Percentiles rank a stretch among this genome's conserved stretches.
These are phyloP conservation scores for Tychaedon coryphoeus DNA, from an alignment of 2,113 vertebrate genomes.

Conservation along the genomic window DNA sequence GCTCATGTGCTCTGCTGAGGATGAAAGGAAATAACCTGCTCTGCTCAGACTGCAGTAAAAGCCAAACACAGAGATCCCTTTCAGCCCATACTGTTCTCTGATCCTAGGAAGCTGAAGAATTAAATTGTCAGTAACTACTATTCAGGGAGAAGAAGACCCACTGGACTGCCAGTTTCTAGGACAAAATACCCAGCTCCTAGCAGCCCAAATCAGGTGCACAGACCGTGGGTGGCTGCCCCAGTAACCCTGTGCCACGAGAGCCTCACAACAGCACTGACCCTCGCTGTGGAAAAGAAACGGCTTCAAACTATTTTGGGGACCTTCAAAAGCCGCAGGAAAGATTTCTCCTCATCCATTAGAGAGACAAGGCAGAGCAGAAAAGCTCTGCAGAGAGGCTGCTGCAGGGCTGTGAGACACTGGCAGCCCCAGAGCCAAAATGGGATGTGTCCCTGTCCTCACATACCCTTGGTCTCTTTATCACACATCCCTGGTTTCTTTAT, in stretches of 20 bases:
- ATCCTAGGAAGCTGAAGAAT: neutral
- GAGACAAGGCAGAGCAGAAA: fast-evolving
- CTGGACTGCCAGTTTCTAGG: neutral
- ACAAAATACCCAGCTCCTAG: neutral
- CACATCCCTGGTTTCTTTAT: too few species aligned
- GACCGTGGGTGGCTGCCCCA: neutral
- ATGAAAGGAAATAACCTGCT: neutral
- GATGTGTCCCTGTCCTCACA: neutral
- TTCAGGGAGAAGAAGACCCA: neutral
- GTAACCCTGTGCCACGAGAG: neutral
- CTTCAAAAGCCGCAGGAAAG: neutral
- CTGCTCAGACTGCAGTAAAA: neutral
- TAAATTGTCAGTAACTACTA: neutral
- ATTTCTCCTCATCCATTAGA: neutral
- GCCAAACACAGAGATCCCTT: neutral
- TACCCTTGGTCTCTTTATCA: neutral
- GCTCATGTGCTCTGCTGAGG: neutral
- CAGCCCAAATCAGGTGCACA: neutral
- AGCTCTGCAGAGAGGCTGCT: neutral
- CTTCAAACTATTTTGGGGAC: neutral
- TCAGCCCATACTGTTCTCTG: neutral
- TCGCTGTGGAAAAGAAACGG: neutral
- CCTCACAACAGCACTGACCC: neutral
- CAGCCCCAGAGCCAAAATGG: neutral
- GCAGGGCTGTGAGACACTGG: neutral